Conservation (phyloP, 2,113 vertebrate genomes). For the Cyprinodon variegatus region DNA sequence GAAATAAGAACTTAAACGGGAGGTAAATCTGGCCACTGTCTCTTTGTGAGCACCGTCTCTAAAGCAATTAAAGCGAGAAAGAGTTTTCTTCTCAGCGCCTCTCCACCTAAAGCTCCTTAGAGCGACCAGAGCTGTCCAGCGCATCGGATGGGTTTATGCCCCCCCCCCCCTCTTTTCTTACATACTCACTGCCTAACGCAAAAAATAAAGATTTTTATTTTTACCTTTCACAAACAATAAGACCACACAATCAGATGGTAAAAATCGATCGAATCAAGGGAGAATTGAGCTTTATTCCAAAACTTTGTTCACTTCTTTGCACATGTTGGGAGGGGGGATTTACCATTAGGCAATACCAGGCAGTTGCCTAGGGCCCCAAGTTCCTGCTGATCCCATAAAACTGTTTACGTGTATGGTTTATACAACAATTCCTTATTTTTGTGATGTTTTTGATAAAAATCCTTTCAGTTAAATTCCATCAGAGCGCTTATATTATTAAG, state of each 20-base stretch:
- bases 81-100: slow-evolving; percentile 91
- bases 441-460: too few species aligned
- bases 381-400: too few species aligned
- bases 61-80: slow-evolving; percentile 98
- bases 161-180: slow-evolving; percentile 16
- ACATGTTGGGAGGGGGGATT: background rate
- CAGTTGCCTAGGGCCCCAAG: too few species aligned
- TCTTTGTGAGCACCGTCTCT: slow-evolving; percentile 95
- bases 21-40: slow-evolving; percentile 94
- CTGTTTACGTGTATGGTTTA: too few species aligned
- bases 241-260: background rate
- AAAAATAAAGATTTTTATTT: background rate
- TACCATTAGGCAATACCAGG: too few species aligned
- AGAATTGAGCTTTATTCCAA: background rate
- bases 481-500: too few species aligned
- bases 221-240: background rate
- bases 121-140: slow-evolving; percentile 88
- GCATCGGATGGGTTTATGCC: slow-evolving; percentile 86
- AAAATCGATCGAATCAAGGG: background rate
- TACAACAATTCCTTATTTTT: too few species aligned
- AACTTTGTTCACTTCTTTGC: background rate
- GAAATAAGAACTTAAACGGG: slow-evolving; percentile 97
- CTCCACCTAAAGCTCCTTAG: slow-evolving; percentile 92
- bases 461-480: too few species aligned
- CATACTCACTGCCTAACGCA: slow-evolving; percentile 38